phyloP scores from a whole-genome alignment of 2,888 invertebrate genomes.

The Salticus scenicus region DNA sequence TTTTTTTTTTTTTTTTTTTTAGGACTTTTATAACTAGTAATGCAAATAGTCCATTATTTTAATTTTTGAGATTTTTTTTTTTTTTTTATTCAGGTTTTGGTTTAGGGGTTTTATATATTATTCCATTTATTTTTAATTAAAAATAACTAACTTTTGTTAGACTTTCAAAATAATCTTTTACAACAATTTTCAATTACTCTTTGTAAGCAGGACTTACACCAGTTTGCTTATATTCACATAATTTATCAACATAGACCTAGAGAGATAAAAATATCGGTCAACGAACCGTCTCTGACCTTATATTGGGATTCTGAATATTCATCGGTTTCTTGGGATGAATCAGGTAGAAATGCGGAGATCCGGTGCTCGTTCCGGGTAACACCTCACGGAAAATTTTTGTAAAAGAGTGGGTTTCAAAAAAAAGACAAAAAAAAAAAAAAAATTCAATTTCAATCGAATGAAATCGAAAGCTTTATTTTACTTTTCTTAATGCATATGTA shows the following conservation, averaged over 20 bases:
- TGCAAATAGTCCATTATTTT: too few relatives aligned
- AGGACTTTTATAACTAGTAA: too few relatives aligned
- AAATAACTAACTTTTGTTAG: too few relatives aligned
- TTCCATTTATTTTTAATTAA: too few relatives aligned
- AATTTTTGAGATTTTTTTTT: too few relatives aligned
- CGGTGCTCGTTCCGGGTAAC: slow-evolving; percentile 26
- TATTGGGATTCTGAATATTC: slow-evolving; percentile 50
- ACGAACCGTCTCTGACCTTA: slow-evolving; percentile 55
- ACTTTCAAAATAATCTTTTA: too few relatives aligned
- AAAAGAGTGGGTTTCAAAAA: background rate
- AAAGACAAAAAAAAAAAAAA: background rate
- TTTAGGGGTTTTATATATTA: too few relatives aligned
- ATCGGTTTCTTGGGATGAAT: slow-evolving; percentile 45
- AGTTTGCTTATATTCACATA: background rate
- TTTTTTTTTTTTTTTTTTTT: too few relatives aligned
- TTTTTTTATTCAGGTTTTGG: too few relatives aligned
- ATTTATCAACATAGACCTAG: background rate
- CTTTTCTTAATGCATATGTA: background rate
- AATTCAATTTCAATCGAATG: background rate
- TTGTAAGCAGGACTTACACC: slow-evolving; percentile 9
- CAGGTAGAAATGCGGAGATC: slow-evolving; percentile 55
- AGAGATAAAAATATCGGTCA: slow-evolving; percentile 44
- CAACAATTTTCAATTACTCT: too few relatives aligned
- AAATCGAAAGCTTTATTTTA: background rate
- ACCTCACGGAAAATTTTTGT: background rate